Evolutionary conservation across 2,113 vertebrate species (phyloP).

Genomic region (Ibidorhyncha struthersii): DNA sequence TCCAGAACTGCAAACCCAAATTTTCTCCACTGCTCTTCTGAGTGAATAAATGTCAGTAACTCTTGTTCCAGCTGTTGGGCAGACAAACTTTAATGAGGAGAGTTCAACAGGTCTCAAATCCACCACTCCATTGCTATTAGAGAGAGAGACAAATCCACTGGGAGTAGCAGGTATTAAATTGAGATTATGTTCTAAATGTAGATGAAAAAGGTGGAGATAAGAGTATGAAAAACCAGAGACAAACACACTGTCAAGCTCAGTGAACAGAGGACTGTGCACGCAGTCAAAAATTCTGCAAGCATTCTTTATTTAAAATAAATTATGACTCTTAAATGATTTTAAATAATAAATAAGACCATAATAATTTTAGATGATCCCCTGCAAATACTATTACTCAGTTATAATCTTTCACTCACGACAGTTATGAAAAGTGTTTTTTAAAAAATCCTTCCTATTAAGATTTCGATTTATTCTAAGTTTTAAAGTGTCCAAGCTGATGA

Average conservation of each 20-base stretch:
- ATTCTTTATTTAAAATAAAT: not conserved
- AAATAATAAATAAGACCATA: not conserved
- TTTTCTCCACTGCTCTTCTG: not conserved
- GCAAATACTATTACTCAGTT: not conserved
- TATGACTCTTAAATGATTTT: not conserved
- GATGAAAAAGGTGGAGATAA: not conserved
- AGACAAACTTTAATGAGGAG: not conserved
- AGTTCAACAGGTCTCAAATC: not conserved
- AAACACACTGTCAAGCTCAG: not conserved
- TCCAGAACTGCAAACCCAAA: not conserved
- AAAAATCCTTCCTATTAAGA: not conserved
- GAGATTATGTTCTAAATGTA: not conserved
- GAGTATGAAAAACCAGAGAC: not conserved
- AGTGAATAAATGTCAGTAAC: not conserved
- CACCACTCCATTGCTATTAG: not conserved
- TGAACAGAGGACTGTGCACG: fast-evolving
- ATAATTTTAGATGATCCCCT: not conserved
- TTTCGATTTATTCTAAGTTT: not conserved
- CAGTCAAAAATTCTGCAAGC: not conserved
- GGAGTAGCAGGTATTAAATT: not conserved
- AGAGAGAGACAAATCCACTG: not conserved
- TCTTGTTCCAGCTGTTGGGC: not conserved
- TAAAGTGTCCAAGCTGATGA: not conserved
- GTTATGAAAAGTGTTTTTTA: not conserved
- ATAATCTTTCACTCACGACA: not conserved